phyloP scores from a whole-genome alignment of 1,140 invertebrate species.

The Achatina immaculata region DNA sequence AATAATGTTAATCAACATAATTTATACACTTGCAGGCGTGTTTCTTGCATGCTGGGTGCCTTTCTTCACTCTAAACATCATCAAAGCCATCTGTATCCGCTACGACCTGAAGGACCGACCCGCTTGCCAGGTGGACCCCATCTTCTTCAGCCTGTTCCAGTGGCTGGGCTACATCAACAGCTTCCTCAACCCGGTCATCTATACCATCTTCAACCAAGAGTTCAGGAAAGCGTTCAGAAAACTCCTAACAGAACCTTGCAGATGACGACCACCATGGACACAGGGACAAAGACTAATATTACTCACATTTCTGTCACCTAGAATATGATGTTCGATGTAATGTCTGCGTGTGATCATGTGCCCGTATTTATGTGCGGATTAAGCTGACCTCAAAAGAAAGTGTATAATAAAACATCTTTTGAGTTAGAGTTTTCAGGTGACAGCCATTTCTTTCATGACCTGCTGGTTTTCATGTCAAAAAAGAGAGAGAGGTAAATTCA shows the following conservation, averaged over 20 bases:
- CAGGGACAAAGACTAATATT: too few species aligned
- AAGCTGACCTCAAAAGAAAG: too few species aligned
- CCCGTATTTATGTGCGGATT: too few species aligned
- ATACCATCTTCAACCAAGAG: conserved; percentile 99
- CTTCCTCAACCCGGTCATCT: conserved; percentile 97
- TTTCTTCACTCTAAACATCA: conserved; percentile 96
- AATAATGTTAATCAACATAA: too few species aligned
- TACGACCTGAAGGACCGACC: conserved; percentile 60
- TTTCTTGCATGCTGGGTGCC: conserved; percentile 99
- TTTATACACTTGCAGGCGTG: conserved; percentile 83
- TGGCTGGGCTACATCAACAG: conserved; percentile 99
- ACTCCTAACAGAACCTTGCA: conserved; percentile 77
- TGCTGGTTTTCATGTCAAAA: too few species aligned
- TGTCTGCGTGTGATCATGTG: too few species aligned
- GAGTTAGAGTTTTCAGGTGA: too few species aligned
- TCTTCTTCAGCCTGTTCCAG: conserved; percentile 84
- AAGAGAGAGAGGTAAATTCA: too few species aligned
- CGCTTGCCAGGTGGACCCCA: conserved; percentile 61
- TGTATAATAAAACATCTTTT: too few species aligned
- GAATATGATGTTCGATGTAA: too few species aligned
- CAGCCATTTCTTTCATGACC: too few species aligned
- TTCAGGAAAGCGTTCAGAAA: conserved; percentile 99
- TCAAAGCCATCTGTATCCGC: conserved; percentile 90
- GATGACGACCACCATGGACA: conserved; percentile 19
- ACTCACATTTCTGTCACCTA: too few species aligned